A percentile compares a stretch with the other conserved stretches of the same genome.
Conservation (phyloP, 2,797 vertebrate species). For the Urosaurus nigricauda region DNA sequence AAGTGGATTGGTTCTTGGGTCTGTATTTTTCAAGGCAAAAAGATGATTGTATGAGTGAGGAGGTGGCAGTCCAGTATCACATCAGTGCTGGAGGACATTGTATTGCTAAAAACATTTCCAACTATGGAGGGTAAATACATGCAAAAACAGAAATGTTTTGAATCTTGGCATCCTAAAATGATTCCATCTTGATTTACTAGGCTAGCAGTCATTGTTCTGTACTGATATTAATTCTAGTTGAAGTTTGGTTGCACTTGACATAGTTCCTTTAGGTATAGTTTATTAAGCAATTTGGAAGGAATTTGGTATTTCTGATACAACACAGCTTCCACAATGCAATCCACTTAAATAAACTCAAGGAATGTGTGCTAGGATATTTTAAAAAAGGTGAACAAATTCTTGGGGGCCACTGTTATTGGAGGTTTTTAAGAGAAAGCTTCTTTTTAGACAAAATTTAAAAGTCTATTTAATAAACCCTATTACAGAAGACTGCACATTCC, state of each 20-base stretch:
- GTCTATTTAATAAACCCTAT: not conserved
- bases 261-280: not conserved
- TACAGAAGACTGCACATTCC: not conserved
- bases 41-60: not conserved
- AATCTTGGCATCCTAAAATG: not conserved
- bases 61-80: not conserved
- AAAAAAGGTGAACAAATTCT: not conserved
- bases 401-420: not conserved
- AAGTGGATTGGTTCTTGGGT: not conserved
- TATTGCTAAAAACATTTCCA: not conserved
- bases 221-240: not conserved
- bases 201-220: not conserved
- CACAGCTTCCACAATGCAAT: not conserved
- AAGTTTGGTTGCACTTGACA: not conserved
- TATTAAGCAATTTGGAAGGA: not conserved
- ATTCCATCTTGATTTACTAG: constrained; percentile 2
- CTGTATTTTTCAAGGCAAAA: not conserved
- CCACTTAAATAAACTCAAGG: not conserved
- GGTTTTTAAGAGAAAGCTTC: not conserved
- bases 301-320: not conserved
- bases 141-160: not conserved
- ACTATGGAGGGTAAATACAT: not conserved
- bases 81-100: not conserved
- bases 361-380: not conserved
- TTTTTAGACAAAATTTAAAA: not conserved